Evolutionary conservation across 2,888 invertebrate genomes (phyloP).

Genomic region (Rutpela maculata): DNA sequence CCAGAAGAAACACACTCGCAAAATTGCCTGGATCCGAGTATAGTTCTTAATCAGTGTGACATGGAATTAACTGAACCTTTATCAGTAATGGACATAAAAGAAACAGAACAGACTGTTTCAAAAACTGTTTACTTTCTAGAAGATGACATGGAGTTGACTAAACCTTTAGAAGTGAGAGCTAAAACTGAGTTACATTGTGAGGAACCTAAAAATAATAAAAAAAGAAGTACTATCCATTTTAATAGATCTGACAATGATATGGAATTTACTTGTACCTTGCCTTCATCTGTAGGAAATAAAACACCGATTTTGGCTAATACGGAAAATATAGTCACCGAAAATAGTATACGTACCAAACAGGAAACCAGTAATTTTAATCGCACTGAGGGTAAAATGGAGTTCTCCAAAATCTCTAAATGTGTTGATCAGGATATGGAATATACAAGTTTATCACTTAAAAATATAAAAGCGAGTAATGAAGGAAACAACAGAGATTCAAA

Average conservation of each 20-base stretch:
- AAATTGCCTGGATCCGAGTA: not conserved
- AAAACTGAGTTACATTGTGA: no score
- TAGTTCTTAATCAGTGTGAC: not conserved
- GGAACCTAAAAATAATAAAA: not conserved
- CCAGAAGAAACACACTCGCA: not conserved
- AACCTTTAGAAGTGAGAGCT: not conserved
- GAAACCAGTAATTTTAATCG: not conserved
- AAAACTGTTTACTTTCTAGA: not conserved
- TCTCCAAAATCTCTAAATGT: not conserved
- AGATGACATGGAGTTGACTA: slow-evolving; percentile 3
- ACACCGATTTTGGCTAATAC: not conserved
- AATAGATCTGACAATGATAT: slow-evolving; percentile 32
- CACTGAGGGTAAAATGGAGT: not conserved
- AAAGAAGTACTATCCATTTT: not conserved
- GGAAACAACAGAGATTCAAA: not conserved
- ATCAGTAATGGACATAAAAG: slow-evolving; percentile 5
- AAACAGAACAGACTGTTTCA: not conserved
- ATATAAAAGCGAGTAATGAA: no score
- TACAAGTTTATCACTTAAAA: no score
- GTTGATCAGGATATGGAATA: no score
- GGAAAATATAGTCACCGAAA: not conserved
- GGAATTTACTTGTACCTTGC: slow-evolving; percentile 46
- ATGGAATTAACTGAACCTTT: slow-evolving; percentile 10
- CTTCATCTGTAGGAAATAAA: not conserved
- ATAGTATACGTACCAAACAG: not conserved